Evolutionary conservation across 2,888 invertebrate species (phyloP), one percentile per base, ranked within the genome.

Genomic region (Andrena dorsata): DNA sequence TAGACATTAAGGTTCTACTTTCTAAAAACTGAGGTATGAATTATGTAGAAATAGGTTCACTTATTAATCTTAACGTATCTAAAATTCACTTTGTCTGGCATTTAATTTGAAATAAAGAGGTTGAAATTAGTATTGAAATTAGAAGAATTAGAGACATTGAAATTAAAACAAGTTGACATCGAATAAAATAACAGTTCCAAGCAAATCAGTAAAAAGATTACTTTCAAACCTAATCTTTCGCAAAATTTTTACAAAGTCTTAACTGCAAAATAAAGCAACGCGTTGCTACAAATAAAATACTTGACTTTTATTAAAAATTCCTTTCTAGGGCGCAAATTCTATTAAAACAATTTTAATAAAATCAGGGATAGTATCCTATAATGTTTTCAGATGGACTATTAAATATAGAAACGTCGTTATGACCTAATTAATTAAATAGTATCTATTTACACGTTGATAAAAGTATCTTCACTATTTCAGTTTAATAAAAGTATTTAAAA

Each of bases 401-500:
- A 32, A 51, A 5, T 32, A 6, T 65, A 61, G 32, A 10, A 35
- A 41, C 47, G 16, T 20, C 47, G 16, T 51, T 47, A 66, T 53
- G 32, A 66, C 53, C 51, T 28, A 32, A 13, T 53, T 28, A 51
- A 49, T 20, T 49, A 23, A 23, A n/a, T 28, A 68, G 69, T 32
- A 23, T 47, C 47, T 79, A 79, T 76, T 69, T 79, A 79, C 76
- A 79, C 6, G 47, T 76, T 35, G 4, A 60, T 60, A 35, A 58
- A 60, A 49, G 10, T 66, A 13, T 35, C 1, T 49, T 49, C 2
- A 16, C 49, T 5, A 58, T 73, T 70, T 23, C 6, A 1, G 60
- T 41, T 60, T 8, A 23, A n/a, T 65, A 41, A 41, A 65, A 65
- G 20, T 70, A 35, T 10, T 49, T 70, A 0, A 23, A 64, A 70